Percentiles rank a stretch among this genome's conserved stretches.
These are phyloP conservation scores for Pterostichus madidus DNA, from an alignment of 2,888 invertebrate genomes.

Conservation along the genomic window DNA sequence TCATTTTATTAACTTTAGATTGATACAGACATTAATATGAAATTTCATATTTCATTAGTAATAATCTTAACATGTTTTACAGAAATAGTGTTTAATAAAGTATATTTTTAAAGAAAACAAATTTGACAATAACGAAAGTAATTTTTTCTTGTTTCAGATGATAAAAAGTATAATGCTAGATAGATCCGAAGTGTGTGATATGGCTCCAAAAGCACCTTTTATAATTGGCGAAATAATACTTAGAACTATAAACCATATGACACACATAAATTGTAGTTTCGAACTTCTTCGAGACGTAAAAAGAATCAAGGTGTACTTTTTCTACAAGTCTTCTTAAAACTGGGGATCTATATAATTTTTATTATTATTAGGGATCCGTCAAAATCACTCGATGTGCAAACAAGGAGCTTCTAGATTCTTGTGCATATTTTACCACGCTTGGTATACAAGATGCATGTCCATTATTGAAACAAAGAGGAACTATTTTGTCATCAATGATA, in stretches of 20 bases:
- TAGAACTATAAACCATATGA: background rate
- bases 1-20: no score
- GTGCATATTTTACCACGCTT: background rate
- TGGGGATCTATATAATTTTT: no score
- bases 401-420: slow-evolving; percentile 7
- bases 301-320: background rate
- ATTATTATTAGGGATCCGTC: background rate
- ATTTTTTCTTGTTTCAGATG: background rate
- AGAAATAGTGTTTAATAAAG: no score
- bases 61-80: no score
- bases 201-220: background rate
- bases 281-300: background rate
- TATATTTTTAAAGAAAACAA: no score
- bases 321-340: no score
- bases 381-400: background rate
- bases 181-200: background rate
- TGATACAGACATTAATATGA: no score
- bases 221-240: background rate
- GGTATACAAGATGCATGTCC: background rate
- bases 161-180: background rate
- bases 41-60: no score
- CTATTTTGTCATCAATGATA: background rate
- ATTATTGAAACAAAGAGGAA: slow-evolving; percentile 1
- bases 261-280: background rate
- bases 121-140: no score